These are phyloP conservation scores for Chalcis sispes DNA, from an alignment of 2,888 invertebrate genomes.

Conservation along the genomic window DNA sequence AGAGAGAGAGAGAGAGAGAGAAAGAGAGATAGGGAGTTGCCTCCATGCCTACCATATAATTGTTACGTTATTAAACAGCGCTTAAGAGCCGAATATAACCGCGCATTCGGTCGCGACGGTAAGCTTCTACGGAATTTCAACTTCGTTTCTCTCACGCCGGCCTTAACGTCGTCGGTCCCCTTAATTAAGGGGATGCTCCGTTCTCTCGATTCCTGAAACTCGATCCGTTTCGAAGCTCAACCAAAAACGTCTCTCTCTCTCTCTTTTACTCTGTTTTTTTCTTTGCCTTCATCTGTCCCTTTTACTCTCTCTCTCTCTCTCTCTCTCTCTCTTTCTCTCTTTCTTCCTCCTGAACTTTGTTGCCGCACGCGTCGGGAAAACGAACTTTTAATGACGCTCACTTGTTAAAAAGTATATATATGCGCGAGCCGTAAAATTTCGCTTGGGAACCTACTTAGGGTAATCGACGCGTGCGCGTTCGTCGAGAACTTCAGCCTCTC, in stretches of 20 bases:
- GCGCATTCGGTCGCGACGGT: too few species aligned
- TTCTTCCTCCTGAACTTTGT: background rate
- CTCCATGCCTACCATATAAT: conserved; percentile 72
- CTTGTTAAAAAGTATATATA: conserved; percentile 16
- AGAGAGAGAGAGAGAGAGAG: too few species aligned
- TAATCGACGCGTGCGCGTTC: background rate
- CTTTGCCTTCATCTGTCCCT: conserved; percentile 25
- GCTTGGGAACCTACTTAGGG: background rate
- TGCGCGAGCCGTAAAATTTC: background rate
- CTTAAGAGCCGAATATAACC: too few species aligned
- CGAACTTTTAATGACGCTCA: conserved; percentile 66
- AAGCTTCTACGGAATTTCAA: conserved; percentile 53
- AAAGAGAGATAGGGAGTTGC: too few species aligned
- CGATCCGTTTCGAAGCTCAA: too few species aligned
- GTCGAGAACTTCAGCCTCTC: too few species aligned
- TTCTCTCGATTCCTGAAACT: conserved; percentile 58
- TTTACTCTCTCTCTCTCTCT: conserved; percentile 25
- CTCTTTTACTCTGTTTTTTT: background rate
- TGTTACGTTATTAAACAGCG: conserved; percentile 75
- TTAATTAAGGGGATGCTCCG: conserved; percentile 35
- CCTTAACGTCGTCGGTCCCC: background rate
- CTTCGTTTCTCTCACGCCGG: conserved; percentile 32
- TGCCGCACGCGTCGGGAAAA: conserved; percentile 61
- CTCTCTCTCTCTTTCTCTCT: background rate
- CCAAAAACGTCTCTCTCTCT: conserved; percentile 32